Percentiles rank a stretch among this genome's conserved stretches.
Evolutionary conservation across 2,797 vertebrate genomes (phyloP).

Genomic region (Anomalospiza imberbis): DNA sequence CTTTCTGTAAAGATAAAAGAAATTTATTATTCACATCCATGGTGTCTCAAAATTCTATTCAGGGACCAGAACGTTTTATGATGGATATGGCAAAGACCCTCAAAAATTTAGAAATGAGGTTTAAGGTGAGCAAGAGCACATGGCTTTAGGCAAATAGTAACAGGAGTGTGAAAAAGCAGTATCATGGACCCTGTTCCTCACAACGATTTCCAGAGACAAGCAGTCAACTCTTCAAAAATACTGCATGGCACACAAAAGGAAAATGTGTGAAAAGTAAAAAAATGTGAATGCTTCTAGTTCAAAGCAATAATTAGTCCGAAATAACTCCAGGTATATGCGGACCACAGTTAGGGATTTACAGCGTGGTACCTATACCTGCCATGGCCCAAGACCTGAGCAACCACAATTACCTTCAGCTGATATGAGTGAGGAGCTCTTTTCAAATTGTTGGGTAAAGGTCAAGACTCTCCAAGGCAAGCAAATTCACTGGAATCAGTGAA

Average conservation of each 20-base stretch:
- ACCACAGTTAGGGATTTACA: neutral
- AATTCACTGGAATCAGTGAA: neutral
- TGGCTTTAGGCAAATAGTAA: neutral
- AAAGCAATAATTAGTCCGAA: neutral
- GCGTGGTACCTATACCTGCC: neutral
- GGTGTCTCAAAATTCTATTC: neutral
- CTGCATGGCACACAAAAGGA: neutral
- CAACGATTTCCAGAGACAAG: neutral
- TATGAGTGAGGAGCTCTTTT: neutral
- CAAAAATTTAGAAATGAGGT: neutral
- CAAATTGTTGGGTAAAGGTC: neutral
- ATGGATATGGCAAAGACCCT: neutral
- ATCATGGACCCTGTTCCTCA: neutral
- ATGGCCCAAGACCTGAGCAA: neutral
- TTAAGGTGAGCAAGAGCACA: neutral
- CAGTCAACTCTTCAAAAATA: neutral
- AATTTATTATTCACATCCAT: neutral
- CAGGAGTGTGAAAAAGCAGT: neutral
- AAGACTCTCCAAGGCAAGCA: neutral
- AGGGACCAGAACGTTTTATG: neutral
- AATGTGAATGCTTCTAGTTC: neutral
- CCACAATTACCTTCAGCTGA: neutral
- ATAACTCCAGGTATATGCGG: accelerated
- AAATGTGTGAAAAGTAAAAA: neutral
- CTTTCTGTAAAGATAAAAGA: neutral